Percentiles rank a stretch among this genome's conserved stretches.
Evolutionary conservation across 2,888 invertebrate genomes (phyloP).

Genomic region (Dendrolimus pini): DNA sequence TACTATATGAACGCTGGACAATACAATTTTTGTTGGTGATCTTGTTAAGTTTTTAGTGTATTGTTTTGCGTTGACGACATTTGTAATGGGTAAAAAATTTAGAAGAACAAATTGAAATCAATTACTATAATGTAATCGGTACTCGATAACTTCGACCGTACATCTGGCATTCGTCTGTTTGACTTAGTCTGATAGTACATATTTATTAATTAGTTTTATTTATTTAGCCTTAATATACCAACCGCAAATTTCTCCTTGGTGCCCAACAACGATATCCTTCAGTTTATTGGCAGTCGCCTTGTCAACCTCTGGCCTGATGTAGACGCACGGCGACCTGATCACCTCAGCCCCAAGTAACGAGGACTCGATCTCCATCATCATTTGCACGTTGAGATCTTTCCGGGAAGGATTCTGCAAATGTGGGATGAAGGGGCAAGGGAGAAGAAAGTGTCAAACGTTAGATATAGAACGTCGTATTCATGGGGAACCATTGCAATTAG

Average conservation of each 20-base stretch:
- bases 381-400: constrained; percentile 94
- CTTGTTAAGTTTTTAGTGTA: no score
- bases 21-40: no score
- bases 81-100: no score
- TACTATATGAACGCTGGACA: no score
- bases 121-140: no score
- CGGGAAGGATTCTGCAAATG: constrained; percentile 89
- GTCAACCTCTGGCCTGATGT: constrained; percentile 90
- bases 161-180: no score
- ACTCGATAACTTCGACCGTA: no score
- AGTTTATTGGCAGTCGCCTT: constrained; percentile 86
- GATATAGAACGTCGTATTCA: neutral
- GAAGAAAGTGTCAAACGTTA: constrained; percentile 26
- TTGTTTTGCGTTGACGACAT: no score
- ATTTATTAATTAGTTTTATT: no score
- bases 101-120: no score
- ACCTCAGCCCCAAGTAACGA: constrained; percentile 88
- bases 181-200: no score
- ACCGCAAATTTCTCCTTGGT: constrained; percentile 86
- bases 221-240: constrained; percentile 14
- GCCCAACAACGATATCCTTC: constrained; percentile 91
- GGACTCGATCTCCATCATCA: constrained; percentile 94
- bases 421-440: constrained; percentile 23
- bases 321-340: constrained; percentile 87
- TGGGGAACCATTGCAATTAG: neutral